phyloP scores from a whole-genome alignment of 1,140 invertebrate genomes.

The Brachystomella parvula region DNA sequence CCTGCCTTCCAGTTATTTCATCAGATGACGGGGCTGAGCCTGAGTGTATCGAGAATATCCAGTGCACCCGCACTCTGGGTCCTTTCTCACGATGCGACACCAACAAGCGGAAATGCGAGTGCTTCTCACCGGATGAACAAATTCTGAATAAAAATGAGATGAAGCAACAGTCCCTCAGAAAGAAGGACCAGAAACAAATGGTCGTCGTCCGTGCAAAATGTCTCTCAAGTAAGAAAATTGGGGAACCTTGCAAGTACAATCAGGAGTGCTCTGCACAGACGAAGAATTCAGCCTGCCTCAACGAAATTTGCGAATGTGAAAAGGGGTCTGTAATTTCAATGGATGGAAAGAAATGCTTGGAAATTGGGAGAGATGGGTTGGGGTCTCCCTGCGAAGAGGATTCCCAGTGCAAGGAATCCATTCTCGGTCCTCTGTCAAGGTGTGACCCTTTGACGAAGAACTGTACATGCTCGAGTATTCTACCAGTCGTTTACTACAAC shows the following conservation, averaged over 20 bases:
- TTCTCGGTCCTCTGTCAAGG: conserved; percentile 20
- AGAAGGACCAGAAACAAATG: not conserved
- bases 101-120: conserved; percentile 30
- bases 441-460: conserved; percentile 20
- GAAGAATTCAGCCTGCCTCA: conserved; percentile 22
- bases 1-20: conserved; percentile 17
- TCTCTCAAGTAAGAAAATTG: conserved; percentile 23
- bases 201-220: conserved; percentile 24
- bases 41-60: conserved; percentile 29
- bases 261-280: conserved; percentile 25
- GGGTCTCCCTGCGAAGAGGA: conserved; percentile 34
- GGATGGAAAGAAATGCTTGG: conserved; percentile 32
- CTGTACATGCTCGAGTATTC: conserved; percentile 30
- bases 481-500: conserved; percentile 27
- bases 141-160: not conserved
- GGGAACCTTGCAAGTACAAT: conserved; percentile 33
- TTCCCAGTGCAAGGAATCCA: conserved; percentile 23
- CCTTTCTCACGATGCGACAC: conserved; percentile 30
- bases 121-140: conserved; percentile 15
- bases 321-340: conserved; percentile 18
- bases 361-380: conserved; percentile 27
- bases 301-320: conserved; percentile 30
- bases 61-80: conserved; percentile 20
- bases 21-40: not conserved
- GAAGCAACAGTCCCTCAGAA: not conserved